These are phyloP conservation scores for Oplegnathus fasciatus DNA, from an alignment of 2,113 vertebrate genomes.

Conservation along the genomic window DNA sequence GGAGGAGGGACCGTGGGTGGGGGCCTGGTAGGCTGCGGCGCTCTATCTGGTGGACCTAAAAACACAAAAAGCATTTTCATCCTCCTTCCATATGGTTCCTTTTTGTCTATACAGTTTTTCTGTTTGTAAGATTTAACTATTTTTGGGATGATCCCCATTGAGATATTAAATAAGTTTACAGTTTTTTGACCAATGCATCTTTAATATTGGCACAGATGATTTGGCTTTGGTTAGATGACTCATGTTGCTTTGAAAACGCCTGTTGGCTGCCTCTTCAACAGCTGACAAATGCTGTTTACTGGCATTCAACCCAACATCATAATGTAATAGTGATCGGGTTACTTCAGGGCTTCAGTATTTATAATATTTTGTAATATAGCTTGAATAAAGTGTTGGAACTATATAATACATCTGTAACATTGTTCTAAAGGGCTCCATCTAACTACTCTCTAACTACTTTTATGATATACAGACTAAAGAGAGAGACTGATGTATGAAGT, in stretches of 20 bases:
- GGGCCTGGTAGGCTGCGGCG: slow-evolving; percentile 93
- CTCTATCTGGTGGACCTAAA: slow-evolving; percentile 97
- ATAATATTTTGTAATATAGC: slow-evolving; percentile 15
- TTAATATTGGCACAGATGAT: slow-evolving; percentile 27
- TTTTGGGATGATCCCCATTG: neutral
- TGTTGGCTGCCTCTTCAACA: slow-evolving; percentile 51
- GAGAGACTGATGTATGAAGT: neutral
- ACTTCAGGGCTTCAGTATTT: slow-evolving; percentile 3
- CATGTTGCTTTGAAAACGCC: slow-evolving; percentile 47
- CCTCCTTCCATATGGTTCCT: neutral
- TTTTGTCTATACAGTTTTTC: neutral
- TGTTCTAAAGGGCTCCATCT: neutral
- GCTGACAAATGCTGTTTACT: slow-evolving; percentile 66
- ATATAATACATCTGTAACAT: neutral
- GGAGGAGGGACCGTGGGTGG: slow-evolving; percentile 95
- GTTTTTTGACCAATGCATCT: slow-evolving; percentile 13
- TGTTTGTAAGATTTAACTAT: slow-evolving; percentile 2
- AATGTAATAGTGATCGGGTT: slow-evolving; percentile 27
- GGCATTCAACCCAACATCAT: slow-evolving; percentile 45
- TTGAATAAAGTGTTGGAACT: slow-evolving; percentile 26
- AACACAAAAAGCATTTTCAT: slow-evolving; percentile 23
- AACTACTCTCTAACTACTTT: neutral
- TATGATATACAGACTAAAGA: neutral
- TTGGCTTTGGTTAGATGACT: slow-evolving; percentile 48
- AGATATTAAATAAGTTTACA: neutral